A percentile compares a stretch with the other conserved stretches of the same genome.
Conservation (phyloP, 2,113 vertebrate species). For the Peromyscus maniculatus region DNA sequence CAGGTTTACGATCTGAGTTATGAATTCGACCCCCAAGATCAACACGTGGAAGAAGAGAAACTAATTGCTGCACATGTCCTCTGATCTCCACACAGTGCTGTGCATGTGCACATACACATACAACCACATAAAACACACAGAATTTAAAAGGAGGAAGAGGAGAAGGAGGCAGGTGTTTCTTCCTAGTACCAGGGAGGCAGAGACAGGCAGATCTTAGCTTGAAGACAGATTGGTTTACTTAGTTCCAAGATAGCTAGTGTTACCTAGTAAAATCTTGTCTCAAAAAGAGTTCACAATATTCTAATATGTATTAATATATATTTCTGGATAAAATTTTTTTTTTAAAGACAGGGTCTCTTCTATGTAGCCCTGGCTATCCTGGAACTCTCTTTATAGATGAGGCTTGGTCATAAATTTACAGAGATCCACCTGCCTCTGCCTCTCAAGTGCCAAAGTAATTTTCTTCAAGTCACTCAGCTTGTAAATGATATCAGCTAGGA, state of each 20-base stretch:
- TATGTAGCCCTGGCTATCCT: neutral
- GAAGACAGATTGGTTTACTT: neutral
- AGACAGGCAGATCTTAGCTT: neutral
- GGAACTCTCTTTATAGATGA: neutral
- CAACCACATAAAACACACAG: neutral
- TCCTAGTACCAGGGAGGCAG: neutral
- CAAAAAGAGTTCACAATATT: no score
- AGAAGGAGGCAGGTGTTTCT: neutral
- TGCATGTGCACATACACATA: neutral
- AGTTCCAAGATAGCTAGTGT: neutral
- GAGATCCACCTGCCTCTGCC: neutral
- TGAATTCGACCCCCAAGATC: neutral
- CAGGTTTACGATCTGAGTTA: neutral
- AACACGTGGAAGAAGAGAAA: neutral
- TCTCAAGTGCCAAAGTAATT: conserved; percentile 53
- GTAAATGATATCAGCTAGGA: conserved; percentile 43
- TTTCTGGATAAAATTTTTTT: neutral
- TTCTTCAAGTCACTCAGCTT: conserved; percentile 44
- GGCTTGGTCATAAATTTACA: neutral
- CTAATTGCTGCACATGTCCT: neutral
- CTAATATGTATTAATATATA: neutral
- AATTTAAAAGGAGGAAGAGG: neutral
- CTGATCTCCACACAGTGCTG: neutral
- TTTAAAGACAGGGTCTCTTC: neutral
- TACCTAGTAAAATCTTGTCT: neutral